Evolutionary conservation across 2,888 invertebrate genomes (phyloP).

Genomic region (Sarcophaga subvicina): DNA sequence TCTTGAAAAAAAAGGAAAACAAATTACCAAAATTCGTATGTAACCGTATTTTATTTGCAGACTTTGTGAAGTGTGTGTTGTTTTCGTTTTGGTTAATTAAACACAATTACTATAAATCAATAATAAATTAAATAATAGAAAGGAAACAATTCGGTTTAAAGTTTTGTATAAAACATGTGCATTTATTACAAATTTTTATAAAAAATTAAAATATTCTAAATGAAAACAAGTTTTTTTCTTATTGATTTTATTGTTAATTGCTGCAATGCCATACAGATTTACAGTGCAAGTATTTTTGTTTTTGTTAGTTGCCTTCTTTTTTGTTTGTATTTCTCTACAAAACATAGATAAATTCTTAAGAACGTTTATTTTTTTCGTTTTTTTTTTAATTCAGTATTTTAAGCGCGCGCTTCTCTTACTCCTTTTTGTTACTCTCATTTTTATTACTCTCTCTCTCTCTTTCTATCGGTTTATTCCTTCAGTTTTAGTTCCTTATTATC

Average conservation of each 20-base stretch:
- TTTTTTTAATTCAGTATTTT: conserved; percentile 3
- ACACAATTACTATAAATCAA: conserved; percentile 4
- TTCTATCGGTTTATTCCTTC: no score
- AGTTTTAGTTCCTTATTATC: background rate
- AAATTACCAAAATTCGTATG: conserved; percentile 27
- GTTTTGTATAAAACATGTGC: conserved; percentile 3
- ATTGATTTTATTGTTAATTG: conserved; percentile 53
- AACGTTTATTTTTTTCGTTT: background rate
- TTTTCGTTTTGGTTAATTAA: conserved; percentile 29
- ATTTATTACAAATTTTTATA: background rate
- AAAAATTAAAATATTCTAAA: background rate
- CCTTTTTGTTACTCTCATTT: background rate
- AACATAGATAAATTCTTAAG: background rate
- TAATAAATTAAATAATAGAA: background rate
- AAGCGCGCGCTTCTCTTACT: conserved; percentile 62
- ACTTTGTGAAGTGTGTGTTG: conserved; percentile 39
- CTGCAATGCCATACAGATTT: conserved; percentile 39
- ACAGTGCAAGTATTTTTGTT: conserved; percentile 17
- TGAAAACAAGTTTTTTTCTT: conserved; percentile 5
- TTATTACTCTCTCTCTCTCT: conserved; percentile 11
- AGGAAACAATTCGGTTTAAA: background rate
- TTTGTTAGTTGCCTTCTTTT: background rate
- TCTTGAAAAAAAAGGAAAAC: conserved; percentile 9
- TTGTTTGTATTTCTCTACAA: background rate
- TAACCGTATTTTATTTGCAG: conserved; percentile 47